A percentile compares a stretch with the other conserved stretches of the same genome.
These are phyloP conservation scores for Cryptus viduatorius DNA, from an alignment of 2,888 invertebrate genomes.

Conservation along the genomic window DNA sequence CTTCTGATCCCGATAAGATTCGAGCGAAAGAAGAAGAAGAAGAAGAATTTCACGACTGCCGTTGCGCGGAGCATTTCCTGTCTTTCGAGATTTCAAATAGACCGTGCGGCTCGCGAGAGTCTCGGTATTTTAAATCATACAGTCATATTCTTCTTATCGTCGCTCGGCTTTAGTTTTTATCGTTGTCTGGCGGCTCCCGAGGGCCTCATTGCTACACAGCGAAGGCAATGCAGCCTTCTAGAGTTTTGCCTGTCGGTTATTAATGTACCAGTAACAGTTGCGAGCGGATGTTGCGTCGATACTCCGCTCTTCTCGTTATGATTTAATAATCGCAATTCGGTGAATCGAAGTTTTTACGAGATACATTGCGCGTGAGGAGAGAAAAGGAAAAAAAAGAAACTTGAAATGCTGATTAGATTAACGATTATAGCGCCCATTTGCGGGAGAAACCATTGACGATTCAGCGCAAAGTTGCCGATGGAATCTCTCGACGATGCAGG, in stretches of 20 bases:
- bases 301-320: background rate
- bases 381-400: background rate
- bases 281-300: background rate
- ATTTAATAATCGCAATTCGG: background rate
- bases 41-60: background rate
- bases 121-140: background rate
- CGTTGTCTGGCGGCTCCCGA: slow-evolving; percentile 2
- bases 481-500: slow-evolving; percentile 22
- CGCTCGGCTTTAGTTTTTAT: background rate
- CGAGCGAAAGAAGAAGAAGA: background rate
- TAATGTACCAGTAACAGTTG: background rate
- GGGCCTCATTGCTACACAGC: slow-evolving; percentile 9
- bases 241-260: background rate
- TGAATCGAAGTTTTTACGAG: background rate
- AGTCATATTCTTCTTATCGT: slow-evolving; percentile 11
- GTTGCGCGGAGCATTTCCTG: background rate
- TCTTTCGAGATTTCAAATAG: background rate
- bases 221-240: background rate
- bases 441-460: slow-evolving; percentile 17
- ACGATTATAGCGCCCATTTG: slow-evolving; percentile 22
- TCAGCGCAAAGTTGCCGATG: background rate
- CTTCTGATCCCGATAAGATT: slow-evolving; percentile 30
- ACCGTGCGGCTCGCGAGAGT: background rate
- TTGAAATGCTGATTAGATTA: slow-evolving; percentile 20
- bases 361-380: background rate